Percentiles rank a stretch among this genome's conserved stretches.
Conservation (phyloP, 1,140 invertebrate species). For the Eufriesea mexicana region DNA sequence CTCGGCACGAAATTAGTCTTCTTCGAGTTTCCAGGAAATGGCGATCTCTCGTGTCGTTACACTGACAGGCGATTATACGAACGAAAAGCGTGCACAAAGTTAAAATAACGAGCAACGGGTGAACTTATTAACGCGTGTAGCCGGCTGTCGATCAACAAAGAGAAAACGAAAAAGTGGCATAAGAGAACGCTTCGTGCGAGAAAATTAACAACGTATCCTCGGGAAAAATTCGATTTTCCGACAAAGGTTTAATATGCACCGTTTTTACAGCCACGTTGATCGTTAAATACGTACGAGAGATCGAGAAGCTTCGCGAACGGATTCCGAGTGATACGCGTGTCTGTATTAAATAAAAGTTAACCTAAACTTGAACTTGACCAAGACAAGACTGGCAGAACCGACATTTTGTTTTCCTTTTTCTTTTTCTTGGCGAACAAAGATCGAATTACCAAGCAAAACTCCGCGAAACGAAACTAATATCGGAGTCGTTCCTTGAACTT, state of each 20-base stretch:
- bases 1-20: no score
- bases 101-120: not conserved
- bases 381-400: conserved; percentile 17
- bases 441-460: not conserved
- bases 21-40: not conserved
- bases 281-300: not conserved
- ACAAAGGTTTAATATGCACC: not conserved
- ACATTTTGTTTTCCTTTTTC: not conserved
- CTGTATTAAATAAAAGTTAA: not conserved
- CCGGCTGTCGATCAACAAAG: not conserved
- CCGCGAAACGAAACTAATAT: not conserved
- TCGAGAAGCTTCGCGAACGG: not conserved
- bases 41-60: conserved; percentile 5
- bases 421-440: no score
- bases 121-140: not conserved
- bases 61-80: not conserved
- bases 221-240: not conserved
- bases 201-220: not conserved
- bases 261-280: not conserved
- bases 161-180: not conserved
- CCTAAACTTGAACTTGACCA: not conserved
- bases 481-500: not conserved
- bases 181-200: not conserved
- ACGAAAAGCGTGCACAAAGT: not conserved
- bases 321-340: not conserved